Percentiles rank a stretch among this genome's conserved stretches.
These are phyloP conservation scores for Pinctada fucata DNA, from an alignment of 2,888 invertebrate genomes.

Conservation along the genomic window DNA sequence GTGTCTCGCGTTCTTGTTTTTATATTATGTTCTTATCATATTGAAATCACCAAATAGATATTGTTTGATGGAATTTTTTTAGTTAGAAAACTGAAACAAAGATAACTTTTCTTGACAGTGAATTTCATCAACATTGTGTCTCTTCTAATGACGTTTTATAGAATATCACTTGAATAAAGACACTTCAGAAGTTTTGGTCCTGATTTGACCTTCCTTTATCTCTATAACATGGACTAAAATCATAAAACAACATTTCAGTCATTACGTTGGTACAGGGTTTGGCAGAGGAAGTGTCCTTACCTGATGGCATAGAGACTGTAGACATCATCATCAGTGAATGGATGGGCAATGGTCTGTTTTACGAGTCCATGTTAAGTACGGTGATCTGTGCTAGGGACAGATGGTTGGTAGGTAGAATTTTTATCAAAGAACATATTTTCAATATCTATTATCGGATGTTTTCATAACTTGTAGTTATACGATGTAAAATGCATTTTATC, in stretches of 20 bases:
- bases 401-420: slow-evolving; percentile 84
- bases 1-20: no score
- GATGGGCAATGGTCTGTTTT: slow-evolving; percentile 94
- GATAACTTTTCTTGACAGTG: no score
- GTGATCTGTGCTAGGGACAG: slow-evolving; percentile 98
- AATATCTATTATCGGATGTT: slow-evolving; percentile 30
- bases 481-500: no score
- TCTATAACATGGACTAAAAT: no score
- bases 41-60: no score
- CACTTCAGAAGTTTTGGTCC: not conserved
- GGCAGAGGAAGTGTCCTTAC: slow-evolving; percentile 93
- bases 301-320: slow-evolving; percentile 92
- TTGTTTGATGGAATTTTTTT: no score
- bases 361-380: slow-evolving; percentile 99
- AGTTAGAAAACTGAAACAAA: no score
- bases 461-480: not conserved
- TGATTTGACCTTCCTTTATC: not conserved
- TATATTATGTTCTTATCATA: no score
- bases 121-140: no score
- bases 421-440: no score
- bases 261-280: slow-evolving; percentile 80
- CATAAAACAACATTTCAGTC: slow-evolving; percentile 55
- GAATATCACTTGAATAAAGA: no score
- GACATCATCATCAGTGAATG: slow-evolving; percentile 93
- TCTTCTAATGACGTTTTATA: no score